Base-by-base conservation (phyloP, 2,113 vertebrate species). In the Gobio gobio region DNA sequence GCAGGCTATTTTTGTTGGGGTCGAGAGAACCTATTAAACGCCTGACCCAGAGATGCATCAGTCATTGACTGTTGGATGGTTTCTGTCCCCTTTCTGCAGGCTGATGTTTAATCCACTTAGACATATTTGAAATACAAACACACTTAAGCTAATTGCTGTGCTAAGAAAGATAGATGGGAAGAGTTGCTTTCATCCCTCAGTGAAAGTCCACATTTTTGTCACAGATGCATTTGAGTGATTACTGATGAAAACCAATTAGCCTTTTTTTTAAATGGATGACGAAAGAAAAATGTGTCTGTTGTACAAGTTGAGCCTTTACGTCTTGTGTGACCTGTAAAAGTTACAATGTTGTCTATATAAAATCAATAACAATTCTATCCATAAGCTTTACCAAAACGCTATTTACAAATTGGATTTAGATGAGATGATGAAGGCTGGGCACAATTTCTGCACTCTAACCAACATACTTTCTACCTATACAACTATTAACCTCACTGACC, bases 1-100 rank as follows among this genome's bases (percentile, higher is more conserved):
- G 33, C 84, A 85, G 43, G 88, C 85, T 94, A 95, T 95, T 94
- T 94, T 92, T 93, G 92, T 92, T 63, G 86, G 83, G 86, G 90
- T 16, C 22, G 40, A 81, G 85, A 78, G 51, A 81, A 56, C 36
- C 75, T 36, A 75, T 86, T 86, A 83, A 79, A 78, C 9, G 58
- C 81, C 26, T 75, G 84, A 83, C 73, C 75, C 72, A 78, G 40
- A 80, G 61, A 86, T 77, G 85, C 82, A 84, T 86, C 87, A 84
- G 64, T 72, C 81, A 66, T 26, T 40, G 74, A 63, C 75, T 79
- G 29, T 63, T 73, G 45, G 70, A 20, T 5, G 40, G 5, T 13
- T 45, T 78, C 10, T 85, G 85, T 88, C 85, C 56, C 47, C 36
- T 43, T 74, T 63, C 40, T 78, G 66, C 82, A 81, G 73, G 68